Conservation (phyloP, 2,888 invertebrate species). For the Minunthozetes semirufus region DNA sequence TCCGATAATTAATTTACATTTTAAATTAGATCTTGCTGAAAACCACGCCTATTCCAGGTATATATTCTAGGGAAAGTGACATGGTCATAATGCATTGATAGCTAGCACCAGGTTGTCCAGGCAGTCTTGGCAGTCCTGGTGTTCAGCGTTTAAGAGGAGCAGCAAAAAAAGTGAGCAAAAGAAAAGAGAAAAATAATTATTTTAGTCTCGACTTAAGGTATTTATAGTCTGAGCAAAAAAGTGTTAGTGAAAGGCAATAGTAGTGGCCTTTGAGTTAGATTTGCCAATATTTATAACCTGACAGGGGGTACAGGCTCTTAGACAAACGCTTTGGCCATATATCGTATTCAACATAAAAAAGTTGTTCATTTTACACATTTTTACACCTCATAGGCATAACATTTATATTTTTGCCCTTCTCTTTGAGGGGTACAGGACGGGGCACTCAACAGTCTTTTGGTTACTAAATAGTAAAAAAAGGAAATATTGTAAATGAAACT, state of each 20-base stretch:
- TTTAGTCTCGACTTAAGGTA: slow-evolving; percentile 20
- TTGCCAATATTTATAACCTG: slow-evolving; percentile 8
- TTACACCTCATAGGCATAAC: slow-evolving; percentile 25
- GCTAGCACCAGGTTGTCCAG: no score
- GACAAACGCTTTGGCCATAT: background rate
- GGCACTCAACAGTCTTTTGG: background rate
- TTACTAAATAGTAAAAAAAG: background rate
- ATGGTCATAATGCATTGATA: background rate
- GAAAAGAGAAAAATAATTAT: slow-evolving; percentile 17
- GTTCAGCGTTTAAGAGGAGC: no score
- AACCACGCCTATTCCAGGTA: no score
- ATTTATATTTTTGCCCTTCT: background rate
- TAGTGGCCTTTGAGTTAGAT: slow-evolving; percentile 4
- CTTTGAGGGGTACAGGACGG: background rate
- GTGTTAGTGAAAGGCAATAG: slow-evolving; percentile 6
- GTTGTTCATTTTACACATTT: slow-evolving; percentile 27
- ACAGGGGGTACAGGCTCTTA: background rate
- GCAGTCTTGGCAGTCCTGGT: background rate
- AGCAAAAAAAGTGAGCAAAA: background rate
- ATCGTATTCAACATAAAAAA: slow-evolving; percentile 10
- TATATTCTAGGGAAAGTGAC: background rate
- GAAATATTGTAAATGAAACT: background rate
- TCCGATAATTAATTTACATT: no score
- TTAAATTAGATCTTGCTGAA: no score
- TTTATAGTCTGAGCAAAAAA: slow-evolving; percentile 10